phyloP scores from a whole-genome alignment of 1,140 invertebrate species.

The Muscidifurax raptorellus region DNA sequence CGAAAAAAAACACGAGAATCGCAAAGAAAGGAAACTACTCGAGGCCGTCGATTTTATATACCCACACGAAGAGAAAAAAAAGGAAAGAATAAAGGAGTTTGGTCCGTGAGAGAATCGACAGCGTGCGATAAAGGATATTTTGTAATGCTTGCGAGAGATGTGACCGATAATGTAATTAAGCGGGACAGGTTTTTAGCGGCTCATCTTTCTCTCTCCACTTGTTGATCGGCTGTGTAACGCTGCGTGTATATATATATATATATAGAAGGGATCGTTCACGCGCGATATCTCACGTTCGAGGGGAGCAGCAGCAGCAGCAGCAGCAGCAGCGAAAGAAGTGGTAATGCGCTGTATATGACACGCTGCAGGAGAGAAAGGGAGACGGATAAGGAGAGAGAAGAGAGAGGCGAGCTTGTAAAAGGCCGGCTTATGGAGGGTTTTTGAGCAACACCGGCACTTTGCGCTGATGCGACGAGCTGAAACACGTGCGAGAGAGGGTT shows the following conservation, averaged over 20 bases:
- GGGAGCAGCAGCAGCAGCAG: background rate
- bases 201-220: slow-evolving; percentile 32
- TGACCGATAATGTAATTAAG: slow-evolving; percentile 71
- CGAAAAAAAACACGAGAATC: slow-evolving; percentile 7
- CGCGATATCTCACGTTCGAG: background rate
- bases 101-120: slow-evolving; percentile 19
- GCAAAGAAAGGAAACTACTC: background rate
- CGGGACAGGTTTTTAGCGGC: slow-evolving; percentile 66
- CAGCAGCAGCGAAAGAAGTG: background rate
- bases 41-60: background rate
- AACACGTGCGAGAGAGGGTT: background rate
- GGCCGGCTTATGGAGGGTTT: background rate
- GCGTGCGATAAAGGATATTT: background rate
- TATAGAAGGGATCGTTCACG: background rate
- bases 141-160: slow-evolving; percentile 50
- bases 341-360: background rate
- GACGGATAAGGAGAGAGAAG: slow-evolving; percentile 14
- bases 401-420: background rate
- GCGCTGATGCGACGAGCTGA: no score
- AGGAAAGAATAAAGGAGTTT: background rate
- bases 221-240: slow-evolving; percentile 21
- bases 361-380: background rate
- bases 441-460: background rate
- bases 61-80: background rate
- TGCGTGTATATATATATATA: background rate